A percentile compares a stretch with the other conserved stretches of the same genome.
Evolutionary conservation across 1,140 invertebrate genomes (phyloP).

Genomic region (Popillia japonica): DNA sequence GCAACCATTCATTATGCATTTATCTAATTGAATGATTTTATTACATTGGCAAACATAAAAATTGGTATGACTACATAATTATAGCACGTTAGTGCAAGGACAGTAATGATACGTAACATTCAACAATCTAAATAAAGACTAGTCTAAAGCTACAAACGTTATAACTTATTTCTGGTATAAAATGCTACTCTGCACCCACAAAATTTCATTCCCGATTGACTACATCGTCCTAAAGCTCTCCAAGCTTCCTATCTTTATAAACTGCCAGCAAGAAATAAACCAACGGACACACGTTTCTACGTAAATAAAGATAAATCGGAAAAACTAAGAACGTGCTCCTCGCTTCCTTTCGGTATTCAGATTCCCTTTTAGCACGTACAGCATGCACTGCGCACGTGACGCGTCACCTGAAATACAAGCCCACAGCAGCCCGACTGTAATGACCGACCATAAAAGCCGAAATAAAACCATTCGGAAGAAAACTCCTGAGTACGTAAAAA

Average conservation of each 20-base stretch:
- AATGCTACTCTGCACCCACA: too few relatives aligned
- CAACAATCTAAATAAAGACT: too few relatives aligned
- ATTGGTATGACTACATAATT: too few relatives aligned
- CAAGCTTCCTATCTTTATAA: neutral
- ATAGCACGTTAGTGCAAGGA: too few relatives aligned
- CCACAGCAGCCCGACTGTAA: slow-evolving; percentile 7
- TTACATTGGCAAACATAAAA: too few relatives aligned
- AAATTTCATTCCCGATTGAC: too few relatives aligned
- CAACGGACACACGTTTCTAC: neutral
- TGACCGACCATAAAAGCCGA: slow-evolving; percentile 32
- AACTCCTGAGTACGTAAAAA: slow-evolving; percentile 32
- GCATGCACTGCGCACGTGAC: slow-evolving; percentile 4
- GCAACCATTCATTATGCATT: too few relatives aligned
- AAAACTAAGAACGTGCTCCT: neutral
- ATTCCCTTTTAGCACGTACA: slow-evolving; percentile 33
- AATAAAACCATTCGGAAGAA: slow-evolving; percentile 35
- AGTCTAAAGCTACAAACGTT: too few relatives aligned
- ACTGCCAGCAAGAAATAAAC: neutral
- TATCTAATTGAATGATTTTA: too few relatives aligned
- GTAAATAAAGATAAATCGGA: slow-evolving; percentile 34
- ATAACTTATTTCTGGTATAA: too few relatives aligned
- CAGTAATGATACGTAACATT: too few relatives aligned
- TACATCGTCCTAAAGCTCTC: too few relatives aligned
- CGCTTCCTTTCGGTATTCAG: neutral
- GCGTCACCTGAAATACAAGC: slow-evolving; percentile 32